A percentile compares a stretch with the other conserved stretches of the same genome.
Conservation (phyloP, 2,113 vertebrate species). For the Dasyurus viverrinus region DNA sequence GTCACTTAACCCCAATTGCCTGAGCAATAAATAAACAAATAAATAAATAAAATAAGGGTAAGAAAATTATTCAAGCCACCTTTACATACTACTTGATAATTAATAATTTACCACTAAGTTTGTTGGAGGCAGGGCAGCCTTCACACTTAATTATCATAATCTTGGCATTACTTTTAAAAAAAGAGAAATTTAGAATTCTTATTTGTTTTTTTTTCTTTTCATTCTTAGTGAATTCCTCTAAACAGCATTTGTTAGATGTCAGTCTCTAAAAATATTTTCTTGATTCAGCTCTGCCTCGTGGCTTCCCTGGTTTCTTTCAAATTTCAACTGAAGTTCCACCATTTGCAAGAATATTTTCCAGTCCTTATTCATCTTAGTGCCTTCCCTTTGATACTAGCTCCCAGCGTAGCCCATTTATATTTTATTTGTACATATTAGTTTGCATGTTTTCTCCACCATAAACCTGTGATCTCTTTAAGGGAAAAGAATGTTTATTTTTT, state of each 20-base stretch:
- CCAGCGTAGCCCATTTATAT: neutral
- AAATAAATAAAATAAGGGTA: neutral
- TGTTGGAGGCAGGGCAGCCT: neutral
- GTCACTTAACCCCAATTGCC: too few species aligned
- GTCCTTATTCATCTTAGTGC: neutral
- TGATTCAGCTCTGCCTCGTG: neutral
- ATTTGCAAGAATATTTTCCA: neutral
- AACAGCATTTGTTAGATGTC: neutral
- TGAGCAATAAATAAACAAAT: too few species aligned
- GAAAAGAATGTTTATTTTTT: neutral
- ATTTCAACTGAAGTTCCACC: neutral
- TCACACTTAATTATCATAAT: neutral
- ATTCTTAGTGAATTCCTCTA: slow-evolving; percentile 4
- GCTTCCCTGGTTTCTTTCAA: neutral
- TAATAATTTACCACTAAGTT: neutral
- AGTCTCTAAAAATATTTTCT: slow-evolving; percentile 30
- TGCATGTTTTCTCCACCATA: neutral
- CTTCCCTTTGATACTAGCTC: neutral
- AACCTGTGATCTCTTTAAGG: neutral
- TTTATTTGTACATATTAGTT: neutral
- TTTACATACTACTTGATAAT: neutral
- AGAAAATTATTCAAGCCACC: neutral
- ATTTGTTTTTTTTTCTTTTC: slow-evolving; percentile 6
- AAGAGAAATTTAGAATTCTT: neutral
- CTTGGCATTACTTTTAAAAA: slow-evolving; percentile 39